Conservation (phyloP, 1,140 invertebrate species). For the Aleiodes sp. region DNA sequence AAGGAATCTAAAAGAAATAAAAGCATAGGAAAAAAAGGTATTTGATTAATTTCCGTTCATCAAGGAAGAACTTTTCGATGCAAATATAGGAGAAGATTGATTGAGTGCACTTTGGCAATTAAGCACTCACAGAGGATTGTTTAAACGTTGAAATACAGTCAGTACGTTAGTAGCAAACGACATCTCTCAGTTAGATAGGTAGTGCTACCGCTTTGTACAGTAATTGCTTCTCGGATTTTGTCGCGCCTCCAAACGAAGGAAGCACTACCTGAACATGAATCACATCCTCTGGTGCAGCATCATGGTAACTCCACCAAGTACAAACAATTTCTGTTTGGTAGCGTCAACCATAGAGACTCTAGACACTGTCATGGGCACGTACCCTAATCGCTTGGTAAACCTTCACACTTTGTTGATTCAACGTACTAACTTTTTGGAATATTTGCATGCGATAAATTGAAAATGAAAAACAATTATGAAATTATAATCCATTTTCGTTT, state of each 20-base stretch:
- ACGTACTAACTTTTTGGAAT: too few relatives aligned
- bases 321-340: neutral
- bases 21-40: too few relatives aligned
- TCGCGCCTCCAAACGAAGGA: neutral
- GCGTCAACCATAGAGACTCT: neutral
- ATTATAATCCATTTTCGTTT: too few relatives aligned
- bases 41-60: too few relatives aligned
- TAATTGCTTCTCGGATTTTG: conserved; percentile 17
- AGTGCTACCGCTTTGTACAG: neutral
- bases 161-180: neutral
- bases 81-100: neutral
- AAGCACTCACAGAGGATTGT: neutral
- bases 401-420: neutral
- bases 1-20: too few relatives aligned
- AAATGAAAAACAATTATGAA: too few relatives aligned
- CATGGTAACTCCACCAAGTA: neutral
- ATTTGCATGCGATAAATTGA: too few relatives aligned
- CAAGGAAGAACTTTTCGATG: too few relatives aligned
- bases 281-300: neutral
- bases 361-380: neutral
- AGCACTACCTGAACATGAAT: conserved; percentile 14
- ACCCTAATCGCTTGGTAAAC: neutral
- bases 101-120: conserved; percentile 7
- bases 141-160: neutral
- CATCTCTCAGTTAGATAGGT: neutral